Conservation (phyloP, 2,888 invertebrate species). For the Epinotia ramella region DNA sequence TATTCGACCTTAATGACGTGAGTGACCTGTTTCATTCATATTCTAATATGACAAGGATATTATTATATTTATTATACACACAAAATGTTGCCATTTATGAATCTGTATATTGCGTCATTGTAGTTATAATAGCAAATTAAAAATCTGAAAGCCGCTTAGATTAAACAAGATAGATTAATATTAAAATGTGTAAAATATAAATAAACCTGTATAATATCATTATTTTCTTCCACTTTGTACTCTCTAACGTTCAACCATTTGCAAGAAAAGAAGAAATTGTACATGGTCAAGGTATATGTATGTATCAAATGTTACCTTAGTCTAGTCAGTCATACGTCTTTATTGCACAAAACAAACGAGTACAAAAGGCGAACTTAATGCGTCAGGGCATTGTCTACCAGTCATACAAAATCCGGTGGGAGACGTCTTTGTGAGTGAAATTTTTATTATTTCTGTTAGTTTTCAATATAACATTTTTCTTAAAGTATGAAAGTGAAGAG, state of each 20-base stretch:
- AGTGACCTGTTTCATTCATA: no score
- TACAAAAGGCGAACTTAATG: not conserved
- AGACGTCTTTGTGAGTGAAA: not conserved
- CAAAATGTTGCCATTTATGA: no score
- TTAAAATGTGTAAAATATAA: slow-evolving; percentile 14
- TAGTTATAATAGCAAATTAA: not conserved
- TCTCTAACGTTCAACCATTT: slow-evolving; percentile 56
- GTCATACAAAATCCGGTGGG: not conserved
- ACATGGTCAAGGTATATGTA: slow-evolving; percentile 8
- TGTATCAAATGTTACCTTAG: slow-evolving; percentile 1
- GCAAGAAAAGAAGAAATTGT: slow-evolving; percentile 57
- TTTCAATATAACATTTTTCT: no score
- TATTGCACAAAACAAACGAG: not conserved
- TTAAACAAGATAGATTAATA: not conserved
- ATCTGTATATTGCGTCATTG: no score
- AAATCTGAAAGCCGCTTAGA: slow-evolving; percentile 35
- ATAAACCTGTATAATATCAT: slow-evolving; percentile 44
- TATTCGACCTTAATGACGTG: no score
- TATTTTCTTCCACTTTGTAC: slow-evolving; percentile 68
- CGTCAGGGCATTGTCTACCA: not conserved
- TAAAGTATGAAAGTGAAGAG: no score
- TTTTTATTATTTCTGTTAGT: not conserved
- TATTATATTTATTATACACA: no score
- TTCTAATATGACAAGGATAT: no score
- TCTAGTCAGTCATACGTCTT: not conserved